Evolutionary conservation across 2,113 vertebrate species (phyloP), one percentile per base, ranked within the genome.

Genomic region (Oncorhynchus mykiss): DNA sequence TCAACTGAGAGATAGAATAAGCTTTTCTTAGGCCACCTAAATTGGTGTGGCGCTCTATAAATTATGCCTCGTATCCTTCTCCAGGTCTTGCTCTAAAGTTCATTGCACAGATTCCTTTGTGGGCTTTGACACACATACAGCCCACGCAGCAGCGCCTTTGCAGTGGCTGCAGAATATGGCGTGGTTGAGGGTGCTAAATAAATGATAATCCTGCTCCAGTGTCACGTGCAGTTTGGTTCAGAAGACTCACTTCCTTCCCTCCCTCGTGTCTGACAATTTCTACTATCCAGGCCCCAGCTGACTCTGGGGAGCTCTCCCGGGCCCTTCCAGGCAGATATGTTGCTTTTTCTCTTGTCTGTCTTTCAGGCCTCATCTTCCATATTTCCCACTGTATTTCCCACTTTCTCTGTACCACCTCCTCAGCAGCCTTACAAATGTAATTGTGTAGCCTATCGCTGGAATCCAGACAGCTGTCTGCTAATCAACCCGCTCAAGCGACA

Each of bases 141-240:
- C 18, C 39, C n/a, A 84, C 81, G 82, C 79, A 78, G 82, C 69
- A 75, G 79, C 76, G 81, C 76, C 81, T 83, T 88, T 85, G 85
- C 85, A 90, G 78, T 81, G 86, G 85, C 85, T 86, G 85, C 83
- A 87, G 83, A 86, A 80, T 84, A 85, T 90, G 88, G 81, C 71
- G 80, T 85, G 84, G 84, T 62, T 49, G 82, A 78, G 82, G 71
- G 81, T 24, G 7, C 79, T 92, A 87, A 91, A 90, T 91, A 86
- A 88, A 84, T 89, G 74, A 91, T 88, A 86, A 83, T 85, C 77
- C 71, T 65, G 73, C 70, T 82, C 80, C 39, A 24, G 70, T 65
- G 25, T 90, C 88, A 89, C 79, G 70, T 92, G 88, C 83, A 76
- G 71, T 74, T 84, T 68, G 62, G 78, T 74, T 83, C 75, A 59